Evolutionary conservation across 2,888 invertebrate genomes (phyloP).

Genomic region (Cenopis cana): DNA sequence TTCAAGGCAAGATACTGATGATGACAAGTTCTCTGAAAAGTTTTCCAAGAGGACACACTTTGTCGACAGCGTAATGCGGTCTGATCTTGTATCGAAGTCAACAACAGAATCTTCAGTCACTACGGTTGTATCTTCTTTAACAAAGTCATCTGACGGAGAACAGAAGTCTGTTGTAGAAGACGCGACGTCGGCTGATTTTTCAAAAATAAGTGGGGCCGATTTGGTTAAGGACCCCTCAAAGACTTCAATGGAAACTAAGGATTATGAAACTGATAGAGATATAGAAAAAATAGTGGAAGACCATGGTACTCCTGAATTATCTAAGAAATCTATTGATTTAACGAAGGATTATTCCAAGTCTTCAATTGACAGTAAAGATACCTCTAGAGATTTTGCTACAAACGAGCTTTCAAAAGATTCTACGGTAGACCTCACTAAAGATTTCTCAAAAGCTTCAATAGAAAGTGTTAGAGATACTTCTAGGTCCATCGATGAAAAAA

Average conservation of each 20-base stretch:
- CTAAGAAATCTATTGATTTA: slow-evolving; percentile 78
- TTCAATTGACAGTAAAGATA: slow-evolving; percentile 81
- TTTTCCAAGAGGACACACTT: slow-evolving; percentile 65
- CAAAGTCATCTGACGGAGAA: slow-evolving; percentile 80
- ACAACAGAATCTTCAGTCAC: slow-evolving; percentile 82
- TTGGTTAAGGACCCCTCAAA: slow-evolving; percentile 77
- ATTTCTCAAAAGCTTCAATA: slow-evolving; percentile 77
- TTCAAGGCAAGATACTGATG: slow-evolving; percentile 53
- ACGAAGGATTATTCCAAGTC: slow-evolving; percentile 82
- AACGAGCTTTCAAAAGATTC: slow-evolving; percentile 81
- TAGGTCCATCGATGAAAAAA: slow-evolving; percentile 79
- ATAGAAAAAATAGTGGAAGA: slow-evolving; percentile 73
- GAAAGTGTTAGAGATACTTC: slow-evolving; percentile 80
- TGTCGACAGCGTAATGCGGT: slow-evolving; percentile 65
- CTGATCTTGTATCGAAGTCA: slow-evolving; percentile 77
- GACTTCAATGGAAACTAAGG: slow-evolving; percentile 75
- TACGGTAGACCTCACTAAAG: slow-evolving; percentile 78
- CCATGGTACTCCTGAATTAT: slow-evolving; percentile 76
- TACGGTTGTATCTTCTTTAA: slow-evolving; percentile 76
- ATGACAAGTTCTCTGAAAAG: slow-evolving; percentile 59
- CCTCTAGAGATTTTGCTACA: slow-evolving; percentile 80
- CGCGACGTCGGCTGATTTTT: slow-evolving; percentile 78
- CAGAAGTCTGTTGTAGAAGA: slow-evolving; percentile 79
- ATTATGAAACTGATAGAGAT: slow-evolving; percentile 73
- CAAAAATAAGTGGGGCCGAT: slow-evolving; percentile 79